Conservation (phyloP, 2,797 vertebrate genomes). For the Tapirus indicus region DNA sequence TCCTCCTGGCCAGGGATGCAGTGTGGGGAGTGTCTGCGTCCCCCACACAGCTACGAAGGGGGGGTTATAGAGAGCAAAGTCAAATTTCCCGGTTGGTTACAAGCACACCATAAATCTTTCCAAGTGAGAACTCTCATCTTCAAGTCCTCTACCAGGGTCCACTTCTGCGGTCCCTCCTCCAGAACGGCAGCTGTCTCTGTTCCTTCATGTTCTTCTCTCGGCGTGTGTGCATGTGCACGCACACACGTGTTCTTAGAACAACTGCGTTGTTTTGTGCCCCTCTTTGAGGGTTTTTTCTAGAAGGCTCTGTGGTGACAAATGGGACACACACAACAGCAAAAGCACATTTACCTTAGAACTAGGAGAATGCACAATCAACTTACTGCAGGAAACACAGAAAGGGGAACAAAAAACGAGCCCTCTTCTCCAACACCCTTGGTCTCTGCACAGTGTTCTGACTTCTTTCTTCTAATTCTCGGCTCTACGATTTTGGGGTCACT, state of each 20-base stretch:
- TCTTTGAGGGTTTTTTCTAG: background rate
- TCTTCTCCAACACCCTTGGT: background rate
- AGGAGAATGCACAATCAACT: background rate
- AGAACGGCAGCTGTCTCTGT: background rate
- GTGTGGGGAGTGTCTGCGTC: background rate
- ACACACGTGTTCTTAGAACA: background rate
- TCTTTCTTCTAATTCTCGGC: background rate
- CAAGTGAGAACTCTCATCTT: background rate
- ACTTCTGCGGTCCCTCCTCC: background rate
- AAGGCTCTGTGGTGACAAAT: conserved; percentile 16
- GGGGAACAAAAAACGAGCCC: background rate
- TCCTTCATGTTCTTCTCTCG: background rate
- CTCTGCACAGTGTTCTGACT: background rate
- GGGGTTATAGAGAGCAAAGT: background rate
- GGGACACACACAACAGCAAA: background rate
- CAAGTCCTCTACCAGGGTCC: background rate
- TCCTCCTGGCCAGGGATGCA: background rate
- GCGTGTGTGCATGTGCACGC: background rate
- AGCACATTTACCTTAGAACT: background rate
- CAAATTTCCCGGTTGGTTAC: background rate
- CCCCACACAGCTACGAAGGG: background rate
- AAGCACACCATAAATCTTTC: background rate
- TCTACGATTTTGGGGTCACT: background rate
- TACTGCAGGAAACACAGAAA: conserved; percentile 53
- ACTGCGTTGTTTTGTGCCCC: rapidly evolving